Percentiles rank a stretch among this genome's conserved stretches.
Evolutionary conservation across 2,797 vertebrate species (phyloP).

Genomic region (Phoebastria nigripes): DNA sequence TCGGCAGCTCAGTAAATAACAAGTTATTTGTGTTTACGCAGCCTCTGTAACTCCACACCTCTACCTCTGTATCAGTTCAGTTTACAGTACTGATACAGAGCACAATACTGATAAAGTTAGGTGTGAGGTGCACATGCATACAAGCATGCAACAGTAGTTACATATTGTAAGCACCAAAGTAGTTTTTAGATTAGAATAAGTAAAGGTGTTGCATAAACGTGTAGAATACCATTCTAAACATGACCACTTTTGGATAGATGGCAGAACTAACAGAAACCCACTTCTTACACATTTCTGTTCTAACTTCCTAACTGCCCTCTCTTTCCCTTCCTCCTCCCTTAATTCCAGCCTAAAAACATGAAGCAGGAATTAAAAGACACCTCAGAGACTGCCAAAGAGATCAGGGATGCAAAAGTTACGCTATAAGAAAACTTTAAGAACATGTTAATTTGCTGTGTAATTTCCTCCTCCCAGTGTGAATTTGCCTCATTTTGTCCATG

Average conservation of each 20-base stretch:
- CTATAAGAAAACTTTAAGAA: not conserved
- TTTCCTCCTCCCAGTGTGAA: not conserved
- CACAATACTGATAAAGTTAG: not conserved
- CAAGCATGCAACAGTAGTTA: not conserved
- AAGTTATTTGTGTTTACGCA: not conserved
- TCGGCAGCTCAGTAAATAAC: not conserved
- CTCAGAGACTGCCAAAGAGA: not conserved
- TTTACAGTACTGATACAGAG: not conserved
- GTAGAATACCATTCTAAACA: not conserved
- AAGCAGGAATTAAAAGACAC: not conserved
- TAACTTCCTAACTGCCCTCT: not conserved
- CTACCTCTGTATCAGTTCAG: not conserved
- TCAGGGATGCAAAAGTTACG: not conserved
- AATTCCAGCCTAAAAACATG: not conserved
- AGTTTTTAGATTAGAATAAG: not conserved
- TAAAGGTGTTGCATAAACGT: not conserved
- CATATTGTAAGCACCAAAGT: not conserved
- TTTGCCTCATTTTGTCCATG: not conserved
- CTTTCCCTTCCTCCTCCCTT: not conserved
- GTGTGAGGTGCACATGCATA: not conserved
- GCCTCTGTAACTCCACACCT: not conserved
- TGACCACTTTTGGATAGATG: not conserved
- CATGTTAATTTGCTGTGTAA: not conserved
- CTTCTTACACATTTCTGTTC: not conserved
- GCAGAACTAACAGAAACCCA: not conserved